phyloP scores from a whole-genome alignment of 2,113 vertebrate species.

The Chrysochloris asiatica region DNA sequence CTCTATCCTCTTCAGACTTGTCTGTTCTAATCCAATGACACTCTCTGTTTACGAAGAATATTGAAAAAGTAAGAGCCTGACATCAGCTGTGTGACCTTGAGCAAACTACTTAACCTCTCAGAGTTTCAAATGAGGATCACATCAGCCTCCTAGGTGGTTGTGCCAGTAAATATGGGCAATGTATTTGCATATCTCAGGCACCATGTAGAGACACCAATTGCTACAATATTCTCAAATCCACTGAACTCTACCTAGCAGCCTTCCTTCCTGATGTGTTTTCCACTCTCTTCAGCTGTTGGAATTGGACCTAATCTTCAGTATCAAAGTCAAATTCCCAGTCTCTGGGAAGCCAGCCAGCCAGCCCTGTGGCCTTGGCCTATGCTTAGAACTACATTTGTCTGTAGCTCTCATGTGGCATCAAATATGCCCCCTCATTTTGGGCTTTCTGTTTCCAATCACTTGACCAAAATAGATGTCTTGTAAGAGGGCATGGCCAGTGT shows the following conservation, averaged over 20 bases:
- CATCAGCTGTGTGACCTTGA: neutral
- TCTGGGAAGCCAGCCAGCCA: conserved; percentile 24
- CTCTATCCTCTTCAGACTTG: neutral
- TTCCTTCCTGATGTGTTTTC: conserved; percentile 16
- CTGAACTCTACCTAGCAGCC: neutral
- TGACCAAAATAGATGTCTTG: neutral
- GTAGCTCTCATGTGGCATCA: neutral
- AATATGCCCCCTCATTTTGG: neutral
- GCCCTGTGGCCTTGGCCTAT: neutral
- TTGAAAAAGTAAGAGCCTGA: neutral
- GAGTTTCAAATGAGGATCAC: neutral
- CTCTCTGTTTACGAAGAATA: neutral
- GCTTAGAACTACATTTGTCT: neutral
- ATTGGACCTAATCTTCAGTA: neutral
- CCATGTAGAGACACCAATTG: neutral
- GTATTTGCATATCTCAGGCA: neutral
- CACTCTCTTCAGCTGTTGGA: conserved; percentile 25
- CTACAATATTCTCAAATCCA: neutral
- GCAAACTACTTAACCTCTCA: conserved; percentile 12
- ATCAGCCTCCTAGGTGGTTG: neutral
- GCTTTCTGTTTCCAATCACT: neutral
- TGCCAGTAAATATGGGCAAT: neutral
- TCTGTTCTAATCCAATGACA: neutral
- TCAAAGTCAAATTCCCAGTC: conserved; percentile 36
- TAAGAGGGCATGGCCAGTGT: neutral